Evolutionary conservation across 2,113 vertebrate species (phyloP), one percentile per base, ranked within the genome.

Genomic region (Neolamprologus cancellatus): DNA sequence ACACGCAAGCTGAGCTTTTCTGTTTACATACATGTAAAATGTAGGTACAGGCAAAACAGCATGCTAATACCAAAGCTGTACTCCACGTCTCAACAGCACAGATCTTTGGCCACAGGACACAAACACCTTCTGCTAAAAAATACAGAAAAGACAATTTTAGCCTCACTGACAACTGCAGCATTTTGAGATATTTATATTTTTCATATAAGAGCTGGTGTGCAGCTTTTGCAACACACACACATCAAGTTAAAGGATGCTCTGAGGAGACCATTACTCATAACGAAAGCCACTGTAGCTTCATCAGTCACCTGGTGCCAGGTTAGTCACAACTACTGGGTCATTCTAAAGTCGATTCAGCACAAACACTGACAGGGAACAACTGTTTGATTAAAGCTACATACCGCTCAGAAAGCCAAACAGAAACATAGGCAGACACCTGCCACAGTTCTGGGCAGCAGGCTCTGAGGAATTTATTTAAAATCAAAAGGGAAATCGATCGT

Each of bases 251-350:
- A 64, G 48, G 66, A 74, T 5, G 12, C 34, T 18, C 57, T 25
- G 25, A 78, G 36, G 20, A 30, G 36, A 39, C 20, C 18, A 82
- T 89, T 87, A 82, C 87, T 92, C 84, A 89, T 81, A 88, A 81
- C 6, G 32, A 50, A 84, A 88, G 84, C 13, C 44, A 85, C 71
- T 85, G 78, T 25, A 44, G 54, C 78, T 41, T 41, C 46, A 84
- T 55, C 76, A 34, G 20, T 82, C 53, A 79, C 78, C 66, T 30
- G 50, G 41, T 84, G 61, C 55, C 28, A 44, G 53, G 32, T 39
- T 12, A 44, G 23, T 9, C 48, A 32, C 7, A 44, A 44, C 71
- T 53, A n/a, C 3, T 28, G 25, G 34, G 41, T 64, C 78, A 83
- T 71, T 48, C 23, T 53, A 39, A 34, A 78, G 53, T 81, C 39